Evolutionary conservation across 2,797 vertebrate genomes (phyloP).

Genomic region (Aldrovandia affinis): DNA sequence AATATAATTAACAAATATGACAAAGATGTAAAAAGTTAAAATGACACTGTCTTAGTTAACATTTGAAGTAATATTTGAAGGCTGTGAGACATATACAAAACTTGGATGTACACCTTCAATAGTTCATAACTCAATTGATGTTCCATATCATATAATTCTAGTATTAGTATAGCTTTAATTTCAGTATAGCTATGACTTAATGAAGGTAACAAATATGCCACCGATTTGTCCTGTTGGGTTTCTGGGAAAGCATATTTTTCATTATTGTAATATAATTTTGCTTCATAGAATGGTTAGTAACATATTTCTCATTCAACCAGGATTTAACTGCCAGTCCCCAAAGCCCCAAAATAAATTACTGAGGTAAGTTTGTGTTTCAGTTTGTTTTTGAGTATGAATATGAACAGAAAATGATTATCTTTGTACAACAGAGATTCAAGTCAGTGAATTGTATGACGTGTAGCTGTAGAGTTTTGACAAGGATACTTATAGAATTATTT

Average conservation of each 20-base stretch:
- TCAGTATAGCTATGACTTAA: background rate
- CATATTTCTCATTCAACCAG: slow-evolving; percentile 42
- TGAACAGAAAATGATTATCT: background rate
- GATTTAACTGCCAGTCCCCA: slow-evolving; percentile 54
- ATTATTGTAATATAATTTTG: background rate
- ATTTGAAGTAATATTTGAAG: background rate
- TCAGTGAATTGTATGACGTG: background rate
- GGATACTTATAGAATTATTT: slow-evolving; percentile 8
- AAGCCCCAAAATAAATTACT: slow-evolving; percentile 49
- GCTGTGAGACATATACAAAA: background rate
- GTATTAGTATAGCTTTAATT: background rate
- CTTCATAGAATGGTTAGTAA: slow-evolving; percentile 10
- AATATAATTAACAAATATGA: background rate
- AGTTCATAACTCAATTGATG: background rate
- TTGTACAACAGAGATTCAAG: background rate
- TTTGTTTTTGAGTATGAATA: slow-evolving; percentile 25
- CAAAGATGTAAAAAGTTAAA: background rate
- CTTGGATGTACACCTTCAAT: background rate
- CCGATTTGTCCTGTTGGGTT: background rate
- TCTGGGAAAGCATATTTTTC: slow-evolving; percentile 1
- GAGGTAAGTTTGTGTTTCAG: slow-evolving; percentile 48
- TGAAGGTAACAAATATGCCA: background rate
- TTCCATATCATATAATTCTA: background rate
- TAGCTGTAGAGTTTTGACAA: slow-evolving; percentile 25
- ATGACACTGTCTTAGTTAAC: background rate